These are phyloP conservation scores for Maccullochella peelii DNA, from an alignment of 2,113 vertebrate species.

Conservation along the genomic window DNA sequence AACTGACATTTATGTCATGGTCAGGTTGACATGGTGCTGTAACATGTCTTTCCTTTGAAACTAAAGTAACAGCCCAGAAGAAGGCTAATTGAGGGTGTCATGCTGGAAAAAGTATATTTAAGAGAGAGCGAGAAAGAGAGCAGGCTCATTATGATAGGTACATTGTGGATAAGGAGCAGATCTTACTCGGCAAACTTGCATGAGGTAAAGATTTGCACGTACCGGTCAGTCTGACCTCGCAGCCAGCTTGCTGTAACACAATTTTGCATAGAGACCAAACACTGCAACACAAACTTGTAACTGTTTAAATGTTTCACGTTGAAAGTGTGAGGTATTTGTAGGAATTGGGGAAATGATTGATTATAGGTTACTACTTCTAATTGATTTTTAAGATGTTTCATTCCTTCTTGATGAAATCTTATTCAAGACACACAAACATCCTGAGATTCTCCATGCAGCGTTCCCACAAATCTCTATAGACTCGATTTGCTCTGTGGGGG, in stretches of 20 bases:
- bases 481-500: not conserved
- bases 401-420: not conserved
- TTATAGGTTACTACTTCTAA: not conserved
- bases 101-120: not conserved
- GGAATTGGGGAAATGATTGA: not conserved
- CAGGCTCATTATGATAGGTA: not conserved
- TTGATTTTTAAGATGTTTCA: not conserved
- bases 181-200: not conserved
- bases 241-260: not conserved
- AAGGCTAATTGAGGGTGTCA: not conserved
- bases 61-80: not conserved
- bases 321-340: not conserved
- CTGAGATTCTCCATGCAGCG: not conserved
- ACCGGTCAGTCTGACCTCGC: constrained; percentile 16
- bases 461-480: not conserved
- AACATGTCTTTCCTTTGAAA: not conserved
- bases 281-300: not conserved
- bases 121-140: not conserved
- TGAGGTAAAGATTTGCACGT: not conserved
- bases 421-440: not conserved
- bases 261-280: not conserved
- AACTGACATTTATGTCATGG: constrained; percentile 43
- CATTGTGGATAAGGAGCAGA: not conserved
- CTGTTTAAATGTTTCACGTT: not conserved
- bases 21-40: constrained; percentile 24